Evolutionary conservation across 2,797 vertebrate genomes (phyloP), one percentile per base, ranked within the genome.

Genomic region (Podarcis lilfordi): DNA sequence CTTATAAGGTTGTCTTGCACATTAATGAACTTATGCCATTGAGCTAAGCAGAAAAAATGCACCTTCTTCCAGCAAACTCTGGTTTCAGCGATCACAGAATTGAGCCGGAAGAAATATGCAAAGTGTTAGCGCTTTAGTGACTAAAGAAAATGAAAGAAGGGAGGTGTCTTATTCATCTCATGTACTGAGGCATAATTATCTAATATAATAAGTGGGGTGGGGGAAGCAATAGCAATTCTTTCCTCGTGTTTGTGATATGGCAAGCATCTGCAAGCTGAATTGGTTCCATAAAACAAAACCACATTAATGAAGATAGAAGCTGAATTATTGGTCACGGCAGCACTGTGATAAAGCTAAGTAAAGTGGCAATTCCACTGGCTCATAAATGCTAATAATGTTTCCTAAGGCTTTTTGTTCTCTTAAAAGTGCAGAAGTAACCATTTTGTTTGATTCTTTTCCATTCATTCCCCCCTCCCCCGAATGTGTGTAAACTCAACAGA

Each of bases 131-230:
- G 29, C 71, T 25, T 66, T 40, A 29, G 61, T 17, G 5, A 82
- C 77, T 81, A 78, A 64, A 50, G 86, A 21, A 72, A 78, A 0
- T 37, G 32, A 69, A 40, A 89, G 80, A 90, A 96, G 71, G 9
- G 5, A 17, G 78, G 83, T 91, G 59, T 61, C 59, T 61, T 23
- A 68, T 89, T 66, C 88, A 74, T 92, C 89, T 88, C 90, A 77
- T 84, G 86, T 91, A 79, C 94, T 92, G 92, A 90, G 86, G 89
- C 83, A 64, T 88, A 94, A 95, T 94, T 92, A 95, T 84, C 80
- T 75, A 68, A 37, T 88, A 82, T 86, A 64, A 84, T 90, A 93
- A 91, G 89, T 92, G 92, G 87, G 19, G 59, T 19, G 59, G 21
- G 59, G 59, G 21, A 2, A 86, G 32, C 43, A 88, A 43, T 89